Percentiles rank a stretch among this genome's conserved stretches.
phyloP scores from a whole-genome alignment of 2,113 vertebrate species.

The Jacana jacana region DNA sequence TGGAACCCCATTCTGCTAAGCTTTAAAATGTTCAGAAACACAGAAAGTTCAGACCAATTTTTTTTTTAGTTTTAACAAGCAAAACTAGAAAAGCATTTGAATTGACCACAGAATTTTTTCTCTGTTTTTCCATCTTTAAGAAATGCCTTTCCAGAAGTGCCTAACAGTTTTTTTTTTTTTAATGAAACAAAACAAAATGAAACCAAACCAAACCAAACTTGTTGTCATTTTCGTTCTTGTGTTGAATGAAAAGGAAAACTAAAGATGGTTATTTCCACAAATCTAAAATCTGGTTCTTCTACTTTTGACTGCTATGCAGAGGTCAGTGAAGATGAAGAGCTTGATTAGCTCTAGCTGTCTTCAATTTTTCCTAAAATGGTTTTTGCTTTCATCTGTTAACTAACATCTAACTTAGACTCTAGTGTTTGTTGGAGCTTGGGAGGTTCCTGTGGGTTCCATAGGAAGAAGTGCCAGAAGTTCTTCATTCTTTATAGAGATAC shows the following conservation, averaged over 20 bases:
- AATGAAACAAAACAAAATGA: not conserved
- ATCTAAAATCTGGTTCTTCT: not conserved
- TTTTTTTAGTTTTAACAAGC: not conserved
- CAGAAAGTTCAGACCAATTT: not conserved
- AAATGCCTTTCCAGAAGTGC: not conserved
- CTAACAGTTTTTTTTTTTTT: not conserved
- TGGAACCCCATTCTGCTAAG: not conserved
- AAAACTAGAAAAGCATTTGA: not conserved
- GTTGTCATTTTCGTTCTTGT: not conserved
- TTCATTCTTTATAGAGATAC: not conserved
- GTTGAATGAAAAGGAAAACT: not conserved
- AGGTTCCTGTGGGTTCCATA: not conserved
- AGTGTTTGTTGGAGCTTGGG: not conserved
- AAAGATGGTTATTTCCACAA: not conserved
- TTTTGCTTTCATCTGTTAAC: not conserved
- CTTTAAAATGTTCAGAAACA: not conserved
- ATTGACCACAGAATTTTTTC: not conserved
- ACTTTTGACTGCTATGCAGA: not conserved
- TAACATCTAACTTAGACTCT: not conserved
- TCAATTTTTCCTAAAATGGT: not conserved
- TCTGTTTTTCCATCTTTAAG: not conserved
- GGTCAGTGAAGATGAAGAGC: not conserved
- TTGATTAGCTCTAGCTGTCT: not conserved
- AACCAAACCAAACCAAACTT: not conserved
- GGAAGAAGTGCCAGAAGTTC: not conserved